Base-by-base conservation (phyloP, 92 coral and sea anemone genomes). In the Heteractis magnifica region DNA sequence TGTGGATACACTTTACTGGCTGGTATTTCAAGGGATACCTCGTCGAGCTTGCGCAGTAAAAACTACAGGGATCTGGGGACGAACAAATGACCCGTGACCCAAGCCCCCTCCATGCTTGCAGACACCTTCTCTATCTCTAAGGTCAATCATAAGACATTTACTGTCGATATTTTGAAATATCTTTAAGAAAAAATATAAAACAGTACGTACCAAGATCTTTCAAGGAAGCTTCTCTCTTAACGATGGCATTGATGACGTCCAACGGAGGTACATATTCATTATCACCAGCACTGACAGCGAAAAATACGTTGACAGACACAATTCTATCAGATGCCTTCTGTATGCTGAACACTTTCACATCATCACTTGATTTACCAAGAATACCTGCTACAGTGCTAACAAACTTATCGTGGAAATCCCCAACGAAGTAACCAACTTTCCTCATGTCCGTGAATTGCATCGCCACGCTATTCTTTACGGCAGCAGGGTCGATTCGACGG, bases 391-490 rank as follows among this genome's bases (percentile, higher is more conserved):
- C 15, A 56, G 56, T 78, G 9, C 62, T 56, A 26, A 84, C 82
- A 85, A 92, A 92, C 5, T 51, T 52, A 41, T 88, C 86, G 51
- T 92, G 87, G 81, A 82, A 90, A 34, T 89, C 92, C 1, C 73
- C 88, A 4, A 88, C 94, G 76, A 92, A 92, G 65, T 81, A 85
- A 4, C 92, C 91, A 5, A 85, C 81, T 72, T 90, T 85, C 20
- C 91, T 79, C 91, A 92, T 91, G 51, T 90, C 90, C 58, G 21
- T 51, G 21, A 92, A 79, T 77, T 92, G 93, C 15, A 92, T 84
- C 19, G 92, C 93, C 10, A 91, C 92, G 64, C 92, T 88, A 84
- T 92, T 82, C 72, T 88, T 72, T 34, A 91, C 88, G 75, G 92
- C 96, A 16, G 62, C 83, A 0, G 77, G 60, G 11, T 90, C 88